Percentiles rank a stretch among this genome's conserved stretches.
These are phyloP conservation scores for Uropsilus gracilis DNA, from an alignment of 2,113 vertebrate genomes.

Conservation along the genomic window DNA sequence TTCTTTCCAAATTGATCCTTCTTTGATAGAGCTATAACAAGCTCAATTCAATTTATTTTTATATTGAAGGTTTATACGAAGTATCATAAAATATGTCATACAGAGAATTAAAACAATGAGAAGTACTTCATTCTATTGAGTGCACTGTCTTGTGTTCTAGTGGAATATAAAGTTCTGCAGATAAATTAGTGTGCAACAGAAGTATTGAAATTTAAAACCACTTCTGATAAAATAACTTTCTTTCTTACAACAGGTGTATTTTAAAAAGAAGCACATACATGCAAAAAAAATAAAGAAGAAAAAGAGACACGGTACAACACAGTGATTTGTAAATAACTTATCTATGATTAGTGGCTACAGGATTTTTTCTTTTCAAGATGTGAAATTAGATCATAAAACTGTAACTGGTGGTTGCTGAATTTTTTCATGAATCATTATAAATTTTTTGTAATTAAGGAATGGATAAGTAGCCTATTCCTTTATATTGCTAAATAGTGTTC, in stretches of 20 bases:
- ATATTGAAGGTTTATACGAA: constrained; percentile 54
- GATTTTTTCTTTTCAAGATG: neutral
- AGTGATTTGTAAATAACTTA: neutral
- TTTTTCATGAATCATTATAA: neutral
- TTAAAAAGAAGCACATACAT: neutral
- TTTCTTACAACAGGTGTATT: neutral
- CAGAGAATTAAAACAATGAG: constrained; percentile 49
- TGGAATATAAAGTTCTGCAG: neutral
- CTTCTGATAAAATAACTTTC: neutral
- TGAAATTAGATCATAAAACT: neutral
- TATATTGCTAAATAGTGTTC: neutral
- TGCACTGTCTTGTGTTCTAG: neutral
- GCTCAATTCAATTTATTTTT: constrained; percentile 72
- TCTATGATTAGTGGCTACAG: neutral
- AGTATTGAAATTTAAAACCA: neutral
- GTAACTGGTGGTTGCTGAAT: neutral
- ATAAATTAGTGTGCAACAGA: neutral
- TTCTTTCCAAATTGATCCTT: constrained; percentile 35
- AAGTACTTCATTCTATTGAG: neutral
- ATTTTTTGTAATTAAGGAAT: neutral
- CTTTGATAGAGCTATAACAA: constrained; percentile 49
- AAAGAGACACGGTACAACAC: neutral
- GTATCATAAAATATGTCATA: constrained; percentile 44
- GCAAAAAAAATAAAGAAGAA: neutral
- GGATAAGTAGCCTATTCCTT: accelerated